Conservation (phyloP, 2,888 invertebrate genomes). For the Prosapia bicincta region DNA sequence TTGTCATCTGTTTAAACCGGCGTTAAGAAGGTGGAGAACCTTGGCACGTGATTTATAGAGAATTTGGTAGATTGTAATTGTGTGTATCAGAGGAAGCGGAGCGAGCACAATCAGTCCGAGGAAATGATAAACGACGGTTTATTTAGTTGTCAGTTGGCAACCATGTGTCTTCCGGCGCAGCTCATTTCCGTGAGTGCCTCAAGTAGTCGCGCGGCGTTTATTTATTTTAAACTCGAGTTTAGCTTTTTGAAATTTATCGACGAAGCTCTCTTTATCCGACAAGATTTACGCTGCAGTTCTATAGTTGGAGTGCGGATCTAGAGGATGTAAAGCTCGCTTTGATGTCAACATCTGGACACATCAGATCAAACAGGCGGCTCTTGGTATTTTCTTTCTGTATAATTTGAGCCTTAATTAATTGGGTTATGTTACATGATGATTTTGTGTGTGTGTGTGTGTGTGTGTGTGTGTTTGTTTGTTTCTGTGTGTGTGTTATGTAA, state of each 20-base stretch:
- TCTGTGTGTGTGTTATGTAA: no score
- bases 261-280: not conserved
- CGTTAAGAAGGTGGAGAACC: not conserved
- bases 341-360: not conserved
- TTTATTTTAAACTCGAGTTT: conserved; percentile 1
- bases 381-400: no score
- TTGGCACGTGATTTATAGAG: conserved; percentile 21
- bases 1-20: not conserved
- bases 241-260: conserved; percentile 2
- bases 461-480: no score
- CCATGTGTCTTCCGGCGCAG: conserved; percentile 15
- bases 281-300: not conserved
- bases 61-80: conserved; percentile 27
- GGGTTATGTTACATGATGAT: no score
- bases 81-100: conserved; percentile 9
- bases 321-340: not conserved
- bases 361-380: not conserved
- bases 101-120: conserved; percentile 13
- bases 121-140: conserved; percentile 26
- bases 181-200: conserved; percentile 20
- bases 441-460: no score
- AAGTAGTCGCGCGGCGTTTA: not conserved
- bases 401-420: no score
- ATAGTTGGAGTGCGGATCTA: not conserved
- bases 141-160: conserved; percentile 26